Evolutionary conservation across 2,113 vertebrate genomes (phyloP).

Genomic region (Aramus guarauna): DNA sequence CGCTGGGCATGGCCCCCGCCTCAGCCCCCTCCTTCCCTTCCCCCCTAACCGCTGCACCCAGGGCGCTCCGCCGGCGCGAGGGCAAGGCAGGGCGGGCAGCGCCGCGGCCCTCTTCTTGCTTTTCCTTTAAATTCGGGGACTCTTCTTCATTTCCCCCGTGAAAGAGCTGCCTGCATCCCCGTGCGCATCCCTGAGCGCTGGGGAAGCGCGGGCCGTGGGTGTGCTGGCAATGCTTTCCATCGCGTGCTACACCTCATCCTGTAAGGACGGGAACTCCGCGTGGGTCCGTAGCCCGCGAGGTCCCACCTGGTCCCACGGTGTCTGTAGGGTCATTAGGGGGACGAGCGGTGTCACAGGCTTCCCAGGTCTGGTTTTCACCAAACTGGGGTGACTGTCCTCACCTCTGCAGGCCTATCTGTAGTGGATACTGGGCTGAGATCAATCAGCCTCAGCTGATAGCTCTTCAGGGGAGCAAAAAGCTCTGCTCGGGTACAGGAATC

Average conservation of each 20-base stretch:
- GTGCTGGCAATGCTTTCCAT: neutral
- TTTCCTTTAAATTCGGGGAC: neutral
- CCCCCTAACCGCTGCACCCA: accelerated
- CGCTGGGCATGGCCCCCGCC: neutral
- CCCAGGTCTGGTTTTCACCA: neutral
- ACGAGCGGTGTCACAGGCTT: neutral
- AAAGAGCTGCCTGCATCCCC: too few species aligned
- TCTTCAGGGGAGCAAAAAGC: neutral
- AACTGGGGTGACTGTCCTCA: neutral
- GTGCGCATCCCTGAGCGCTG: neutral
- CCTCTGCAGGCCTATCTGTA: neutral
- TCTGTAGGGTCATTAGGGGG: neutral
- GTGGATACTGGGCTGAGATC: neutral
- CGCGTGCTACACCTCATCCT: accelerated
- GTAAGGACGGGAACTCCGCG: neutral
- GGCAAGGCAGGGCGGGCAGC: neutral
- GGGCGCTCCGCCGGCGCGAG: neutral
- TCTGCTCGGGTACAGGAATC: too few species aligned
- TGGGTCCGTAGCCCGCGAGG: neutral
- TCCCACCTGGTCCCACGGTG: neutral
- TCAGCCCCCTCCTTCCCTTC: neutral
- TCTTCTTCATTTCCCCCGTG: neutral
- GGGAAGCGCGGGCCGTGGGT: neutral
- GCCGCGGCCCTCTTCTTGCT: too few species aligned
- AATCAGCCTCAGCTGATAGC: neutral